Percentiles rank a stretch among this genome's conserved stretches.
Conservation (phyloP, 2,888 invertebrate species). For the Pandemis corylana region DNA sequence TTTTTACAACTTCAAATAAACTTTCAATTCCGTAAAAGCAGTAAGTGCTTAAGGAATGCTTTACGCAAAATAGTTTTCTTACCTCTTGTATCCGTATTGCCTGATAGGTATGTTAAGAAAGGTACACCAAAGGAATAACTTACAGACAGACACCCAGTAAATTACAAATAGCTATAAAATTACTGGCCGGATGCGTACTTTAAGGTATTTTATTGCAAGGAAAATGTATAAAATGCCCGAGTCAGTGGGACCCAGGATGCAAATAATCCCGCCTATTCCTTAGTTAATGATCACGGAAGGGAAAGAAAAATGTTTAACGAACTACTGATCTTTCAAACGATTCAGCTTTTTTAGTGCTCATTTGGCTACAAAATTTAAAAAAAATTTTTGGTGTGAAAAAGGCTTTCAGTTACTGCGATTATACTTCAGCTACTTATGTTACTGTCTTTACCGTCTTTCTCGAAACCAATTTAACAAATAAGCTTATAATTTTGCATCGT, state of each 20-base stretch:
- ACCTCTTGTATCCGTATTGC: not conserved
- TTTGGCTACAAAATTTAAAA: too few relatives aligned
- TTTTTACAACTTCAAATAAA: too few relatives aligned
- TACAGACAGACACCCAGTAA: conserved; percentile 36
- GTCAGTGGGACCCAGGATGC: conserved; percentile 25
- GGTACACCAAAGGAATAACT: conserved; percentile 33
- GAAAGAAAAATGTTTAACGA: conserved; percentile 12
- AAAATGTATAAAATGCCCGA: conserved; percentile 29
- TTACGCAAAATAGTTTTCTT: too few relatives aligned
- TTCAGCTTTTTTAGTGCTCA: not conserved
- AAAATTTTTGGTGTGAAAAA: too few relatives aligned
- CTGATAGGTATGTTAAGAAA: not conserved
- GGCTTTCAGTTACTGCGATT: too few relatives aligned
- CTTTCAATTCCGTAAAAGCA: too few relatives aligned
- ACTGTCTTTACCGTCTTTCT: too few relatives aligned
- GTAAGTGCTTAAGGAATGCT: too few relatives aligned
- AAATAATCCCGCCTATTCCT: conserved; percentile 28
- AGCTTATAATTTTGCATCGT: not conserved
- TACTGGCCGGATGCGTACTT: conserved; percentile 36
- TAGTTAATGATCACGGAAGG: conserved; percentile 18
- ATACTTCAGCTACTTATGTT: too few relatives aligned
- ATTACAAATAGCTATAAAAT: conserved; percentile 42
- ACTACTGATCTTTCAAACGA: conserved; percentile 32
- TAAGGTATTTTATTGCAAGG: conserved; percentile 37
- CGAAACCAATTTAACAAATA: too few relatives aligned